These are phyloP conservation scores for Clistopyga incitator DNA, from an alignment of 2,888 invertebrate genomes.

Conservation along the genomic window DNA sequence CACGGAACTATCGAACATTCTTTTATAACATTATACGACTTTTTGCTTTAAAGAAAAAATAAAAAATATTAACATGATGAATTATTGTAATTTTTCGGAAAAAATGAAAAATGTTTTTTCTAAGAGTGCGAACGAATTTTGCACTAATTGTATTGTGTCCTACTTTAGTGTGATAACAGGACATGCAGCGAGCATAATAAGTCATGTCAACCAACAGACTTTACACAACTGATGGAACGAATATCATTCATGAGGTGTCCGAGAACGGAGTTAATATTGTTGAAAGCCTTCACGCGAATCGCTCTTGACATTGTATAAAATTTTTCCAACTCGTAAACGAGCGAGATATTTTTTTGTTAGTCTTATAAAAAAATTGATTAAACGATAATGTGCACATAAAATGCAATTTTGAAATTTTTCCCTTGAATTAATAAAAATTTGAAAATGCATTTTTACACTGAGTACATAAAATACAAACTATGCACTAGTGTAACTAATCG, in stretches of 20 bases:
- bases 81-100: too few relatives aligned
- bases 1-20: too few relatives aligned
- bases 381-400: background rate
- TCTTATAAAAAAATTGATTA: background rate
- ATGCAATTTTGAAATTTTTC: background rate
- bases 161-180: background rate
- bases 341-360: background rate
- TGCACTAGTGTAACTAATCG: background rate
- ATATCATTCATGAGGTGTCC: background rate
- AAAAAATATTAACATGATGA: too few relatives aligned
- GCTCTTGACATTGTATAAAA: background rate
- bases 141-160: background rate
- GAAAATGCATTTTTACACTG: too few relatives aligned
- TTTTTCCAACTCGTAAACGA: background rate
- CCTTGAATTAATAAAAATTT: too few relatives aligned
- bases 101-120: too few relatives aligned
- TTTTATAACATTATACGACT: too few relatives aligned
- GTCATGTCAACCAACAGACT: background rate
- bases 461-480: background rate
- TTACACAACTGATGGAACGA: background rate
- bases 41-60: too few relatives aligned
- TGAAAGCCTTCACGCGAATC: background rate
- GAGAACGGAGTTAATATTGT: background rate
- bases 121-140: too few relatives aligned
- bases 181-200: background rate